phyloP scores from a whole-genome alignment of 2,797 vertebrate species.

The Notolepis coatsorum region DNA sequence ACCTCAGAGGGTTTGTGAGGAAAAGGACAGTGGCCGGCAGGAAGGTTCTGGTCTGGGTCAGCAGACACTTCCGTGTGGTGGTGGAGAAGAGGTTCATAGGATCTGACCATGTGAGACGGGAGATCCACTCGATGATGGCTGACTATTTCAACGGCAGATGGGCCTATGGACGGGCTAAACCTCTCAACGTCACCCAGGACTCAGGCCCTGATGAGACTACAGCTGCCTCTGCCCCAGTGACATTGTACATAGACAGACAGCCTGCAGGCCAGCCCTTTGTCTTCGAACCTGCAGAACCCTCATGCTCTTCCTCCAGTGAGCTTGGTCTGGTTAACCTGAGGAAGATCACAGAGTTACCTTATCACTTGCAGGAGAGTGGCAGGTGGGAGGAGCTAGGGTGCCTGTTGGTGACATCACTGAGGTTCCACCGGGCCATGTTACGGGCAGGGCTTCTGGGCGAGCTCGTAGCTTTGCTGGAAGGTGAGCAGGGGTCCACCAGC shows the following conservation, averaged over 20 bases:
- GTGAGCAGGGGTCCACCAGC: constrained; percentile 16
- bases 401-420: constrained; percentile 66
- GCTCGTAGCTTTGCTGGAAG: constrained; percentile 72
- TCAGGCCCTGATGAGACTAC: constrained; percentile 8
- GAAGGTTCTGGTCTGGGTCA: constrained; percentile 78
- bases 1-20: constrained; percentile 76
- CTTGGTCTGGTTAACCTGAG: constrained; percentile 61
- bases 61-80: constrained; percentile 80
- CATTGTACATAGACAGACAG: constrained; percentile 58
- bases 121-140: constrained; percentile 71
- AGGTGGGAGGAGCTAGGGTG: constrained; percentile 63
- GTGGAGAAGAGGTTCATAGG: constrained; percentile 71
- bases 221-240: neutral
- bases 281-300: constrained; percentile 38
- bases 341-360: constrained; percentile 76
- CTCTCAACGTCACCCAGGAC: constrained; percentile 28
- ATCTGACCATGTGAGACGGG: constrained; percentile 31
- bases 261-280: constrained; percentile 72
- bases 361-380: constrained; percentile 77
- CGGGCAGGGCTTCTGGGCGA: constrained; percentile 63
- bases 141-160: constrained; percentile 77
- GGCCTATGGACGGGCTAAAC: constrained; percentile 64
- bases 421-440: constrained; percentile 79
- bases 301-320: constrained; percentile 11
- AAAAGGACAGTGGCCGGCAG: constrained; percentile 58